Evolutionary conservation across 2,888 invertebrate genomes (phyloP).

Genomic region (Anthrax anthrax): DNA sequence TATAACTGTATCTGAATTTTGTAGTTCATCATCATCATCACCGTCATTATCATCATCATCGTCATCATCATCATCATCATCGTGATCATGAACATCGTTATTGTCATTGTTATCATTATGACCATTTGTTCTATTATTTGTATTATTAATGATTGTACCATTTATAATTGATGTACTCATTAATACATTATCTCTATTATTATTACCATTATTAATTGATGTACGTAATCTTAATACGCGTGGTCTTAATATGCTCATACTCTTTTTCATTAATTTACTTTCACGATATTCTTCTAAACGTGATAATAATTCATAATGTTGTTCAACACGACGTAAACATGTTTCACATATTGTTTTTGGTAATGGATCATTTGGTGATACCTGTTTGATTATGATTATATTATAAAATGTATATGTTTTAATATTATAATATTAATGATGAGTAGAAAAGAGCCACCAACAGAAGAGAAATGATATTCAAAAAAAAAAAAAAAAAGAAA

Average conservation of each 20-base stretch:
- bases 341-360: slow-evolving; percentile 55
- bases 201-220: background rate
- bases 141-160: background rate
- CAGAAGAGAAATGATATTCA: too few relatives aligned
- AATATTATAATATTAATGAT: background rate
- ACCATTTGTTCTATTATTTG: background rate
- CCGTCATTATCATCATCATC: background rate
- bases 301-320: slow-evolving; percentile 35
- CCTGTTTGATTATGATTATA: slow-evolving; percentile 26
- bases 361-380: slow-evolving; percentile 47
- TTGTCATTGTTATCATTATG: background rate
- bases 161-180: background rate
- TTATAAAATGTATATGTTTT: background rate
- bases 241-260: background rate
- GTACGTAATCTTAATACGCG: background rate
- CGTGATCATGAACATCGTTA: too few relatives aligned
- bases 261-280: background rate
- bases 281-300: slow-evolving; percentile 15
- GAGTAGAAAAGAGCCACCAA: too few relatives aligned
- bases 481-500: too few relatives aligned
- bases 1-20: background rate
- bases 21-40: background rate
- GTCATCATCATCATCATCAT: too few relatives aligned
- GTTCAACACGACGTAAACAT: slow-evolving; percentile 45
- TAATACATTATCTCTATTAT: background rate